A percentile compares a stretch with the other conserved stretches of the same genome.
These are phyloP conservation scores for Drosophila mojavensis DNA, from an alignment of 1,140 invertebrate genomes.

Conservation along the genomic window DNA sequence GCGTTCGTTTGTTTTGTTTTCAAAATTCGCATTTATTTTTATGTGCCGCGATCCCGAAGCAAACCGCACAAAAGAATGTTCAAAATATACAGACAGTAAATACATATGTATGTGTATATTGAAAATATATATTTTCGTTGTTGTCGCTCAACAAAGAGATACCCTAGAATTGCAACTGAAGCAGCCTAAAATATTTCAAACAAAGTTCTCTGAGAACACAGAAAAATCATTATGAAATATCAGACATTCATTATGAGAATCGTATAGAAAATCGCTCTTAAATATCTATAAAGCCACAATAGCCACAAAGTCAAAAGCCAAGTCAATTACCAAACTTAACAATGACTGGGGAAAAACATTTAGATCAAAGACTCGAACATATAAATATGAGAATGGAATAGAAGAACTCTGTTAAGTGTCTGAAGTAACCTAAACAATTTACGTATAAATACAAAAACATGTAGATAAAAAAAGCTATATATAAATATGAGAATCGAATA, in stretches of 20 bases:
- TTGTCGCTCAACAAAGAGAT: not conserved
- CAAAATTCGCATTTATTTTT: slow-evolving; percentile 53
- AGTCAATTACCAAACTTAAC: too few relatives aligned
- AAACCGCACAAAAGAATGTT: slow-evolving; percentile 14
- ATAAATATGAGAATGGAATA: too few relatives aligned
- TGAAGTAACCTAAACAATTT: not conserved
- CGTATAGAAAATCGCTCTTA: not conserved
- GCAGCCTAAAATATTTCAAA: too few relatives aligned
- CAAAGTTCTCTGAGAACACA: too few relatives aligned
- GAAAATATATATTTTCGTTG: slow-evolving; percentile 1
- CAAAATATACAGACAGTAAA: slow-evolving; percentile 2
- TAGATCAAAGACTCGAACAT: too few relatives aligned
- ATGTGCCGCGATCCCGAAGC: slow-evolving; percentile 16
- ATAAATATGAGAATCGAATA: not conserved
- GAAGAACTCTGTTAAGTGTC: not conserved
- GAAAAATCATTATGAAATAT: too few relatives aligned
- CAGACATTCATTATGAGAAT: not conserved
- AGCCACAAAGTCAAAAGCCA: too few relatives aligned
- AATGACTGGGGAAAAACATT: too few relatives aligned
- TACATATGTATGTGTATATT: not conserved
- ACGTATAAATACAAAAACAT: too few relatives aligned
- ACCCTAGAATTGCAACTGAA: not conserved
- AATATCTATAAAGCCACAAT: too few relatives aligned
- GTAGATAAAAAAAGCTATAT: too few relatives aligned
- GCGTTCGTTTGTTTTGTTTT: slow-evolving; percentile 61